Base-by-base conservation (phyloP, 92 coral and sea anemone genomes). In the Montipora capitata region DNA sequence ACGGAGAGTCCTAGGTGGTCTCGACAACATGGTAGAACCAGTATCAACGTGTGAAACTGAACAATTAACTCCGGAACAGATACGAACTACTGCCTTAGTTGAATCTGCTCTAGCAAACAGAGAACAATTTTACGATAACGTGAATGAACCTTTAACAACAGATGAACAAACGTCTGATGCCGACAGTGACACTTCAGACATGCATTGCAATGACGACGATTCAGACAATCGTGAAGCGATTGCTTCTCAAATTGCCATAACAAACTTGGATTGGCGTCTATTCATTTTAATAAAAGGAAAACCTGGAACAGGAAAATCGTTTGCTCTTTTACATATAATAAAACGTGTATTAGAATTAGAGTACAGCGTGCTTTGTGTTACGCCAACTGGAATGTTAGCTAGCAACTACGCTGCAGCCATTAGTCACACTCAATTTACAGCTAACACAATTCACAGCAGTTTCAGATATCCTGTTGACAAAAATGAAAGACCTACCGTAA, bases 381-480 rank as follows among this genome's bases (percentile, higher is more conserved):
- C 92, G 4, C 92, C 92, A 10, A 88, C 88, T 1, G 92, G 88
- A 12, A 35, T 81, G 10, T 58, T 88, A 0, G 27, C 54, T 2
- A 20, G 66, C 2, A 4, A 52, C 0, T 89, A 89, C 40, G 5
- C 51, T 14, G 63, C 10, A 5, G 64, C 20, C 48, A 63, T 88
- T 44, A 18, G 49, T 0, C 82, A 56, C 1, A 10, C 14, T 20
- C 49, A 2, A 1, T 49, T 88, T 14, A 7, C 10, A 0, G 65
- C 82, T 3, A 77, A 74, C 72, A 88, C 88, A 0, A 41, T 88
- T 7, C 92, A 74, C 40, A 73, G 69, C 13, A 10, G 62, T 5
- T 88, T 88, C 39, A 15, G 8, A 40, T 81, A 48, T 67, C 92
- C 92, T 0, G 88, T 82, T 2, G 4, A 38, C 35, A 0, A 16